Conservation (phyloP, 2,888 invertebrate species). For the Cerastis leucographa region DNA sequence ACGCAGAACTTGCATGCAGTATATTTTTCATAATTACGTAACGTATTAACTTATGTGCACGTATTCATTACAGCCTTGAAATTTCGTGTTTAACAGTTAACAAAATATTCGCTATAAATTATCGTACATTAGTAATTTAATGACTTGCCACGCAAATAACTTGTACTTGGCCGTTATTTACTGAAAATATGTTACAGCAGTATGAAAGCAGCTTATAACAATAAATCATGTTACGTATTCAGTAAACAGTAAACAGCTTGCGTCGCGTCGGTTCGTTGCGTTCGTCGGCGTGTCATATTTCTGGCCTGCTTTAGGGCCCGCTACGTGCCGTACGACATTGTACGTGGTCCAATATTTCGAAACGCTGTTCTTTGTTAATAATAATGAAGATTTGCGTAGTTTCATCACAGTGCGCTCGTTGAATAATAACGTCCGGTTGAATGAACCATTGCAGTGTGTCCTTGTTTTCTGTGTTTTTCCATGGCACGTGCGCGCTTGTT, state of each 20-base stretch:
- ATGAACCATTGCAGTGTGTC: slow-evolving; percentile 90
- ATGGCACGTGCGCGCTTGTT: slow-evolving; percentile 82
- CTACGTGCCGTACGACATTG: slow-evolving; percentile 76
- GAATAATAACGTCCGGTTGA: slow-evolving; percentile 90
- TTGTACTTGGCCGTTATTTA: slow-evolving; percentile 49
- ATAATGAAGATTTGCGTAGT: slow-evolving; percentile 87
- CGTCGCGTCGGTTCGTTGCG: slow-evolving; percentile 51
- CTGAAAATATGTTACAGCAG: slow-evolving; percentile 56
- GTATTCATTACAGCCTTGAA: slow-evolving; percentile 45
- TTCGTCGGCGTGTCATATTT: slow-evolving; percentile 70
- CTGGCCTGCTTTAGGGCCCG: slow-evolving; percentile 71
- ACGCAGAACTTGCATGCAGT: slow-evolving; percentile 11
- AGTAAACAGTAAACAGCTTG: slow-evolving; percentile 50
- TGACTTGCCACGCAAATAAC: slow-evolving; percentile 36
- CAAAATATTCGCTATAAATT: slow-evolving; percentile 51
- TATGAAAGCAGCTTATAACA: slow-evolving; percentile 58
- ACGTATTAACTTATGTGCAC: slow-evolving; percentile 28
- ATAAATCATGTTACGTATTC: slow-evolving; percentile 63
- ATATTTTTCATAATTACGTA: slow-evolving; percentile 41
- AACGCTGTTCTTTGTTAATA: slow-evolving; percentile 86
- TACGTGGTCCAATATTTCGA: slow-evolving; percentile 85
- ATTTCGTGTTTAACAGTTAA: slow-evolving; percentile 34
- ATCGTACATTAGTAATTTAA: slow-evolving; percentile 47
- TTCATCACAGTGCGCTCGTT: slow-evolving; percentile 89
- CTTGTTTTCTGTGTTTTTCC: slow-evolving; percentile 91